Conservation (phyloP, 2,888 invertebrate species). For the Diaprepes abbreviatus region DNA sequence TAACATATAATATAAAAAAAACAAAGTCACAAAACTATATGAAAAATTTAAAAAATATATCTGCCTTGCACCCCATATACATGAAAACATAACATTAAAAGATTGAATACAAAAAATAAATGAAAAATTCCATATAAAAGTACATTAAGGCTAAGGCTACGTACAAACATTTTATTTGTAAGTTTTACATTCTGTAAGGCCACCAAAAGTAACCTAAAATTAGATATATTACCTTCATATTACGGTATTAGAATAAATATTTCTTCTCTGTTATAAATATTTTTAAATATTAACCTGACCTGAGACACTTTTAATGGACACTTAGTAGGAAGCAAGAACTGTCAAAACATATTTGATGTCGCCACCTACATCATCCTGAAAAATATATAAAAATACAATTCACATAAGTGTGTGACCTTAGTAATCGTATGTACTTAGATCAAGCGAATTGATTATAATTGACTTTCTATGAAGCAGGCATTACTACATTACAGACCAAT, state of each 20-base stretch:
- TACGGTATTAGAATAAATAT: constrained; percentile 37
- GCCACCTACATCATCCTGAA: constrained; percentile 79
- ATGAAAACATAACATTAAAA: constrained; percentile 45
- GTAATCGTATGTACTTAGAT: background rate
- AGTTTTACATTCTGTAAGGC: constrained; percentile 57
- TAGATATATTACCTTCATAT: constrained; percentile 9
- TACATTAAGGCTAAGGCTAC: constrained; percentile 25
- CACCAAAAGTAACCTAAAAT: constrained; percentile 56
- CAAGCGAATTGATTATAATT: background rate
- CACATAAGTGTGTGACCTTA: constrained; percentile 7
- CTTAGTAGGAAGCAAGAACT: constrained; percentile 43
- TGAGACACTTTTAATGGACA: constrained; percentile 35
- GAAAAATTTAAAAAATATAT: constrained; percentile 44
- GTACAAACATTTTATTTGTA: constrained; percentile 49
- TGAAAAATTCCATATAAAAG: constrained; percentile 19
- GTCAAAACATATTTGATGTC: constrained; percentile 76
- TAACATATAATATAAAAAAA: constrained; percentile 52
- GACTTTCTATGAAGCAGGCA: too few relatives aligned
- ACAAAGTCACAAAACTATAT: constrained; percentile 46
- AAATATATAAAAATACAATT: constrained; percentile 63
- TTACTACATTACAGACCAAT: too few relatives aligned
- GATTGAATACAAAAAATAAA: constrained; percentile 31
- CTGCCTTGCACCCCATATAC: constrained; percentile 56
- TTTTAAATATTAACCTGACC: constrained; percentile 25
- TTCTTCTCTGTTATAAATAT: constrained; percentile 11